These are phyloP conservation scores for Ginglymostoma cirratum DNA, from an alignment of 2,113 vertebrate genomes.

Conservation along the genomic window DNA sequence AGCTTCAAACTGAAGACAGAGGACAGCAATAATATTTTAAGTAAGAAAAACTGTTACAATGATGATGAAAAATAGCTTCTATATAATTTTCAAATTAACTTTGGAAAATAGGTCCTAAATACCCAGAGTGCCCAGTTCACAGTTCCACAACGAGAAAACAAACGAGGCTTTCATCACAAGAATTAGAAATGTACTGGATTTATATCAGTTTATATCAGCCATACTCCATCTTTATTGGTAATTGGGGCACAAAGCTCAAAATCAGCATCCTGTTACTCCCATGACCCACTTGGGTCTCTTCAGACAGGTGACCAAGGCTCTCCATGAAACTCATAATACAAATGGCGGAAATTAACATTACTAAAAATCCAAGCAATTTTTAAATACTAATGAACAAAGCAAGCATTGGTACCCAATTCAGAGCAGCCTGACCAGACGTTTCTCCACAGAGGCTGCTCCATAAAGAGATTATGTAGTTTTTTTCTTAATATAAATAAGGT, in stretches of 20 bases:
- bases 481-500: background rate
- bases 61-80: background rate
- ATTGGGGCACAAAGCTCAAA: background rate
- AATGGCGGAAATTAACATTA: background rate
- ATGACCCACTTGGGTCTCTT: background rate
- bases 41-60: background rate
- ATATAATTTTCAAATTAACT: background rate
- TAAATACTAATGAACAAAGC: background rate
- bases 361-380: background rate
- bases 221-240: background rate
- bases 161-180: background rate
- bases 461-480: background rate
- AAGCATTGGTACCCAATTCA: background rate
- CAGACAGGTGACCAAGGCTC: background rate
- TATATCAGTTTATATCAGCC: background rate
- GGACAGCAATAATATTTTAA: rapidly evolving
- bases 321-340: background rate
- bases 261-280: background rate
- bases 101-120: background rate
- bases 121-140: background rate
- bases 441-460: background rate
- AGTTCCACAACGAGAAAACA: background rate
- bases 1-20: background rate
- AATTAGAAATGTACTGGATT: background rate
- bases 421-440: background rate